These are phyloP conservation scores for Eulimnadia texana DNA, from an alignment of 1,140 invertebrate species.

Conservation along the genomic window DNA sequence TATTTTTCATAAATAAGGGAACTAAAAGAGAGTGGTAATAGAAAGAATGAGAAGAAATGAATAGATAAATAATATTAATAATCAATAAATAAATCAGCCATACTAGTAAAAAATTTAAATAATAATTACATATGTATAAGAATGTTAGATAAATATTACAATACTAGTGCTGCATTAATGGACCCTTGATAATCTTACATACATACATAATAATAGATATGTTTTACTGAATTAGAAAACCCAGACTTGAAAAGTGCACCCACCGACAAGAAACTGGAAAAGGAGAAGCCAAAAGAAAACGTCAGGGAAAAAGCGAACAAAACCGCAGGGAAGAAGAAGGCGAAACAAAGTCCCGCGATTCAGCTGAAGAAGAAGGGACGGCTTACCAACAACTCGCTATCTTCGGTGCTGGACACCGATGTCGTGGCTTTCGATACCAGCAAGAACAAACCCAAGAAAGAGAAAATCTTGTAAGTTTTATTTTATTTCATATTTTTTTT, in stretches of 20 bases:
- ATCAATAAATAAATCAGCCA: no score
- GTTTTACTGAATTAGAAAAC: no score
- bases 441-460: not conserved
- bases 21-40: no score
- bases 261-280: slow-evolving; percentile 7
- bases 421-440: not conserved
- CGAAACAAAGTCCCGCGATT: not conserved
- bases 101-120: no score
- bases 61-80: no score
- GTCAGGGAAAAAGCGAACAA: slow-evolving; percentile 32
- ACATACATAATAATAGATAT: no score
- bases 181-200: no score
- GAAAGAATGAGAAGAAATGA: no score
- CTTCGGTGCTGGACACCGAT: slow-evolving; percentile 49
- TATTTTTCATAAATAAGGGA: no score
- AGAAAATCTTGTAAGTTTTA: not conserved
- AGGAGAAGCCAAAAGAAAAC: slow-evolving; percentile 9
- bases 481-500: not conserved
- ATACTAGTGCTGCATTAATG: no score
- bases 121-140: no score
- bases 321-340: not conserved
- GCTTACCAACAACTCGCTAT: slow-evolving; percentile 73
- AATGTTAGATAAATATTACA: no score
- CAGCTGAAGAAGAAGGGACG: slow-evolving; percentile 26
- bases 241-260: not conserved